Evolutionary conservation across 2,888 invertebrate species (phyloP), one percentile per base, ranked within the genome.

Genomic region (Silvanus unidentatus): DNA sequence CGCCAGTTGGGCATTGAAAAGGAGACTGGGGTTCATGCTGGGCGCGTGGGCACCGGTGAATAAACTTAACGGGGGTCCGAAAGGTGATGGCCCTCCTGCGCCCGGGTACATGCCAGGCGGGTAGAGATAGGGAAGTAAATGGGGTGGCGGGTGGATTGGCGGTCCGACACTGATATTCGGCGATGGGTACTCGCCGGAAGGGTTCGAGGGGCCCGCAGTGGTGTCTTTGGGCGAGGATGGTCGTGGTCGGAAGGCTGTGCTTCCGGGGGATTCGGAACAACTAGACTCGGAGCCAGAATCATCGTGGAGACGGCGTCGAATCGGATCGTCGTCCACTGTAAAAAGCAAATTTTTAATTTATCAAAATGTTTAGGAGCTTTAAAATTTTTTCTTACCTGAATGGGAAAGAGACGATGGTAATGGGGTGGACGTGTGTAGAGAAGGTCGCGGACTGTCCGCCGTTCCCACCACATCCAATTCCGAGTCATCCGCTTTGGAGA

Each of bases 81-180:
- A 79, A 1, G 75, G 77, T 9, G 75, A 77, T 42, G 71, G 74
- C 15, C 77, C 79, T 2, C 74, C 76, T 35, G 77, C 73, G 40
- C 84, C 79, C 56, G 88, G 88, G 74, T 93, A 94, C 52, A 94
- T 76, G 27, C 91, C 90, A 40, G 84, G 88, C 28, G 92, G 92
- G 72, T 94, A 95, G 42, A 96, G 82, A 77, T 95, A 95, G 57
- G 95, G 94, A 66, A 95, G 76, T 66, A 89, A 77, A 71, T 85
- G 86, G 28, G 90, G 84, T 40, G 92, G 91, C 37, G 93, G 92
- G 65, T 94, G 94, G 38, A 93, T 86, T 37, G 93, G 93, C 32
- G 94, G 94, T 40, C 94, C 95, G 32, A 95, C 87, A 27, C 92
- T 92, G 51, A 94, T 93, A 74, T 95, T 95, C 13, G 94, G 94